These are phyloP conservation scores for Daubentonia madagascariensis DNA, from an alignment of 2,113 vertebrate species.

Conservation along the genomic window DNA sequence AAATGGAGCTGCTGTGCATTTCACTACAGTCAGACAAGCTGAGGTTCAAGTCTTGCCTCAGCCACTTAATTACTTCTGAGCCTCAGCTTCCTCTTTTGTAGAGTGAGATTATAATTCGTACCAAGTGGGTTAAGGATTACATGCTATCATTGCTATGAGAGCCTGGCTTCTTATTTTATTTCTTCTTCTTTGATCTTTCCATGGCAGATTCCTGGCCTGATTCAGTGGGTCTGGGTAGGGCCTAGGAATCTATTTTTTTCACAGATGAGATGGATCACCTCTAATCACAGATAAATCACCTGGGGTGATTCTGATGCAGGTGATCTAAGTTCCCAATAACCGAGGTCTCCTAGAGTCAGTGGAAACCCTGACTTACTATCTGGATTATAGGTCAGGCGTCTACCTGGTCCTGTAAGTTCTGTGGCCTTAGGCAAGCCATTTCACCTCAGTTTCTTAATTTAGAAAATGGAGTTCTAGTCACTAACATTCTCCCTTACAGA, in stretches of 20 bases:
- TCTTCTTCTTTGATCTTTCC: not conserved
- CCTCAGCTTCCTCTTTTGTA: not conserved
- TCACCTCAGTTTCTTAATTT: conserved; percentile 3
- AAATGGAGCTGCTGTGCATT: not conserved
- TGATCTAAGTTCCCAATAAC: not conserved
- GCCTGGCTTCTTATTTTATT: conserved; percentile 10
- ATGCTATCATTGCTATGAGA: not conserved
- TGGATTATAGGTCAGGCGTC: not conserved
- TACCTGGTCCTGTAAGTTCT: not conserved
- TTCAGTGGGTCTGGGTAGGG: not conserved
- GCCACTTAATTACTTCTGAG: not conserved
- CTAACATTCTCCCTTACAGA: not conserved
- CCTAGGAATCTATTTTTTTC: not conserved
- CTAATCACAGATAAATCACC: not conserved
- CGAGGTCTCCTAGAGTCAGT: not conserved
- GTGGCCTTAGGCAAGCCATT: not conserved
- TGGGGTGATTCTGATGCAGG: not conserved
- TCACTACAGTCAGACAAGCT: not conserved
- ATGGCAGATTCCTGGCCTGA: not conserved
- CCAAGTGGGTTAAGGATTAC: not conserved
- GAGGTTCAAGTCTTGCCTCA: not conserved
- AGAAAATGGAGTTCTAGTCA: not conserved
- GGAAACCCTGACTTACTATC: not conserved
- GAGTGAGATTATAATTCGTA: not conserved
- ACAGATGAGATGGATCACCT: not conserved